These are phyloP conservation scores for Chrysogorgia sp. DNA, from an alignment of 92 coral and sea anemone species.

Conservation along the genomic window DNA sequence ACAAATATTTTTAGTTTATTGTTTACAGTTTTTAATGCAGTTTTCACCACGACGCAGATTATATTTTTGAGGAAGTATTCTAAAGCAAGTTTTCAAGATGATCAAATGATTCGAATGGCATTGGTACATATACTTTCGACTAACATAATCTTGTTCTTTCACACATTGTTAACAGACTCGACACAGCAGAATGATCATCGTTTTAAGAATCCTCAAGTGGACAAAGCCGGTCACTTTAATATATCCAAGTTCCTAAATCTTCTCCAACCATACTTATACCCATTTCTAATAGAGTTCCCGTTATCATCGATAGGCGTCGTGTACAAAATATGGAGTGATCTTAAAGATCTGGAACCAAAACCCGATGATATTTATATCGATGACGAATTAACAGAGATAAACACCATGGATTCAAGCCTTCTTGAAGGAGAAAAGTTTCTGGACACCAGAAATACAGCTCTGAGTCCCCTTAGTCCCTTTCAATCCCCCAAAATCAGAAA, in stretches of 20 bases:
- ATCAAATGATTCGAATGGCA: constrained; percentile 90
- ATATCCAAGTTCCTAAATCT: constrained; percentile 90
- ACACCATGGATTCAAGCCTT: constrained; percentile 84
- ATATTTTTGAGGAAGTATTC: constrained; percentile 89
- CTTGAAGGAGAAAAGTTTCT: constrained; percentile 84
- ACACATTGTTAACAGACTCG: constrained; percentile 89
- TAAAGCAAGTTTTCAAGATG: constrained; percentile 92
- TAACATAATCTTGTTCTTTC: constrained; percentile 88
- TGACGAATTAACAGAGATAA: constrained; percentile 94
- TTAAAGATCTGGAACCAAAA: constrained; percentile 95
- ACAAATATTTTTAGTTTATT: constrained; percentile 87
- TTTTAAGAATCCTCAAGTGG: constrained; percentile 52
- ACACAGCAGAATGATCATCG: constrained; percentile 68
- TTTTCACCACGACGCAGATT: constrained; percentile 88
- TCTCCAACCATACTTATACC: constrained; percentile 89
- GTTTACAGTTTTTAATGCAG: constrained; percentile 90
- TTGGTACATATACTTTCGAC: constrained; percentile 95
- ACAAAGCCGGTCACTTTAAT: constrained; percentile 68
- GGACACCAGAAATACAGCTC: constrained; percentile 76
- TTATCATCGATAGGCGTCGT: constrained; percentile 89
- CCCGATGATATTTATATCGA: constrained; percentile 98
- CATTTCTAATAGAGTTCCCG: constrained; percentile 94
- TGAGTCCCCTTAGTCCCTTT: constrained; percentile 50
- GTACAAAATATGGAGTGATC: constrained; percentile 96
- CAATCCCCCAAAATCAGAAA: constrained; percentile 37